A percentile compares a stretch with the other conserved stretches of the same genome.
These are phyloP conservation scores for Scotopteryx bipunctaria DNA, from an alignment of 2,888 invertebrate genomes.

Conservation along the genomic window DNA sequence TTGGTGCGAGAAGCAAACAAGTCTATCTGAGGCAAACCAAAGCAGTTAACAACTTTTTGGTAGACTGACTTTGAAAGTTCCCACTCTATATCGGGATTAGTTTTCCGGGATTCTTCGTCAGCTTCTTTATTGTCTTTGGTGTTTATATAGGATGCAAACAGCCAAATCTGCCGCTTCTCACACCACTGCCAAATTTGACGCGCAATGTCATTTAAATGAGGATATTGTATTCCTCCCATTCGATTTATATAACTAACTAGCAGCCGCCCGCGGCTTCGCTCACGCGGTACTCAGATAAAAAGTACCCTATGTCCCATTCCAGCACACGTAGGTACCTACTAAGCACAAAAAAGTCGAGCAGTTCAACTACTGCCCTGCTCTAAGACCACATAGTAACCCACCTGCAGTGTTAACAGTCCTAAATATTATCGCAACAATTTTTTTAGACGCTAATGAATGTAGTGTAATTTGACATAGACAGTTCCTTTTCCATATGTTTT, in stretches of 20 bases:
- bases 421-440: too few species aligned
- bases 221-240: constrained; percentile 27
- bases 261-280: too few species aligned
- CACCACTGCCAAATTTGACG: constrained; percentile 31
- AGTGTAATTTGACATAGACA: too few species aligned
- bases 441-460: too few species aligned
- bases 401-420: too few species aligned
- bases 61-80: constrained; percentile 18
- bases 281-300: too few species aligned
- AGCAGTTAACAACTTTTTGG: constrained; percentile 3
- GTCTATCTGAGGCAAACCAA: constrained; percentile 8
- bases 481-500: too few species aligned
- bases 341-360: too few species aligned
- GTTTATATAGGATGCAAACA: constrained; percentile 22
- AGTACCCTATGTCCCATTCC: too few species aligned
- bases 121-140: constrained; percentile 13
- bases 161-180: constrained; percentile 20
- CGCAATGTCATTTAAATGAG: constrained; percentile 24
- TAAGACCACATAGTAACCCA: too few species aligned
- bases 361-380: too few species aligned
- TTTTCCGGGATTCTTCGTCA: constrained; percentile 22
- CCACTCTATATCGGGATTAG: constrained; percentile 25
- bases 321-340: too few species aligned
- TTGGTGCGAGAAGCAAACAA: constrained; percentile 14
- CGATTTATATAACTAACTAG: constrained; percentile 30